Base-by-base conservation (phyloP, 1,140 invertebrate genomes). In the Bombus fervidus region DNA sequence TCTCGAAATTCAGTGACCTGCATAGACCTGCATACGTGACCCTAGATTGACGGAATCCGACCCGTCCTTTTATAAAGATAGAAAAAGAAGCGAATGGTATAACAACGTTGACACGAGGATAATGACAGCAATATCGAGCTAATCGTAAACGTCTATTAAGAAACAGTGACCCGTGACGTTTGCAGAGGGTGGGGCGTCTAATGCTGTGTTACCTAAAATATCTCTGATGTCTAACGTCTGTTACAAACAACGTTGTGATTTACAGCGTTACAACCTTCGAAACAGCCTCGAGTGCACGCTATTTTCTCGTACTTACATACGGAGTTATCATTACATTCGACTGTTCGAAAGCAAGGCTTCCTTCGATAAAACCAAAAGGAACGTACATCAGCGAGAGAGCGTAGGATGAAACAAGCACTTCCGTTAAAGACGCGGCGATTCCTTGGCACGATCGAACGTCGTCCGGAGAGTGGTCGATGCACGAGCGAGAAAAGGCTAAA, bases 91-190 rank as follows among this genome's bases (percentile, higher is more conserved):
- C 25, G 9, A 31, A 34, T 13, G 75, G 34, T 25, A 41, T 25
- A 78, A 31, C 59, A 34, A 66, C 10, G 25, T 18, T 9, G 10
- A 28, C n/a, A 37, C 64, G 15, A 39, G 34, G 31, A 53, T 80
- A 80, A 80, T 69, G 43, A n/a, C 43, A 37, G 78, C 15, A 80
- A 47, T 47, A 47, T 34, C n/a, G 31, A 31, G 10, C 41, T 68
- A 79, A 80, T 79, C 62, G 64, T 43, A 37, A 79, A 34, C 37
- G 43, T 77, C 81, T 83, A 83, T 77, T 77, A 69, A 37, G 74
- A 77, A 77, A 77, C 81, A 69, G 64, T 77, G 81, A 83, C 47
- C 81, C 81, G 81, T 77, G 28, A 83, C 81, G 62, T 76, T 43
- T 25, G 15, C 10, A 25, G 10, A 69, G 66, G 74, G 82, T 43